These are phyloP conservation scores for Pseudorasbora parva DNA, from an alignment of 2,113 vertebrate genomes.

Conservation along the genomic window DNA sequence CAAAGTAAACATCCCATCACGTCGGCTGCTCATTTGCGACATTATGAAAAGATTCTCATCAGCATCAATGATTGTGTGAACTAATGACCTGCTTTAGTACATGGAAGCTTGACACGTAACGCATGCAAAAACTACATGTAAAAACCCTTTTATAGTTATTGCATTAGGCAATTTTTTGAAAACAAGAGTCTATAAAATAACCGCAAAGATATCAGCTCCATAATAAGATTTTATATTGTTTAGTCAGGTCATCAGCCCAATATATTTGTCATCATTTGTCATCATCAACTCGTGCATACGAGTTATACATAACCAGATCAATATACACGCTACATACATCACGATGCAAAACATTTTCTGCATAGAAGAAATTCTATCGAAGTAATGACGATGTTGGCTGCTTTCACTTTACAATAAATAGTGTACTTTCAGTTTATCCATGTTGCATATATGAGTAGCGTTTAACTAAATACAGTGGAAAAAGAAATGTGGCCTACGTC, in stretches of 20 bases:
- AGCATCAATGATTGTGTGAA: background rate
- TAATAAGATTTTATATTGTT: background rate
- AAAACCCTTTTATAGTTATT: background rate
- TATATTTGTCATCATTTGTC: slow-evolving; percentile 16
- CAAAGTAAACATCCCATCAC: slow-evolving; percentile 25
- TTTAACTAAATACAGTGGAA: slow-evolving; percentile 53
- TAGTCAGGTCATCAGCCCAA: slow-evolving; percentile 12
- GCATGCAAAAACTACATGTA: background rate
- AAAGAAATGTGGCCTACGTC: slow-evolving; percentile 48
- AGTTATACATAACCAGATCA: slow-evolving; percentile 50
- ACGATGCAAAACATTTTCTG: slow-evolving; percentile 26
- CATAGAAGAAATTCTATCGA: slow-evolving; percentile 56
- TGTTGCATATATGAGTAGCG: slow-evolving; percentile 50
- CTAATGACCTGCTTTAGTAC: background rate
- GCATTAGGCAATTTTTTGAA: slow-evolving; percentile 32
- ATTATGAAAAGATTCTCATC: slow-evolving; percentile 1
- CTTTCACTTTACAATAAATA: slow-evolving; percentile 74
- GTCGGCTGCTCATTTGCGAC: slow-evolving; percentile 1
- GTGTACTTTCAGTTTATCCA: slow-evolving; percentile 44
- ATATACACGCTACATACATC: slow-evolving; percentile 40
- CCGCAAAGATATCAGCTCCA: background rate
- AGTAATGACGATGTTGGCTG: slow-evolving; percentile 49
- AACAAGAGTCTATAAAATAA: slow-evolving; percentile 48
- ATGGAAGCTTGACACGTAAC: background rate
- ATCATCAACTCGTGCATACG: background rate